Base-by-base conservation (phyloP, 2,888 invertebrate species). In the Eretmocerus hayati region DNA sequence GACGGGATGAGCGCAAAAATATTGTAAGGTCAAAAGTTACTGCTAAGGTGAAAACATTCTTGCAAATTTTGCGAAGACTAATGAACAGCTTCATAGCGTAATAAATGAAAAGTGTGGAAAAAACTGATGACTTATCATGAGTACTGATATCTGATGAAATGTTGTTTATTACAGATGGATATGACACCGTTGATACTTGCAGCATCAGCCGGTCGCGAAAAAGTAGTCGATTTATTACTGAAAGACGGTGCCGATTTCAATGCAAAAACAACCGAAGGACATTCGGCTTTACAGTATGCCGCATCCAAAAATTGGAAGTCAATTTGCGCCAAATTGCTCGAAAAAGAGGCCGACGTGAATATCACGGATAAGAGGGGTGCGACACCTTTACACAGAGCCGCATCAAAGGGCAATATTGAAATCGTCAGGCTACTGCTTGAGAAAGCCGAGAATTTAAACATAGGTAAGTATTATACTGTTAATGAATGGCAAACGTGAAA, bases 281-380 rank as follows among this genome's bases (percentile, higher is more conserved):
- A 91, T 69, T 84, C 88, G 31, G 77, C 90, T 8, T 70, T 92
- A 42, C 90, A 90, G 64, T 90, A 91, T 75, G 87, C 89, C 35
- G 84, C 87, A 52, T 91, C 90, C 0, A 91, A 90, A 73, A 85
- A 87, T 50, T 84, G 85, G 77, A 72, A 77, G 58, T 79, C 84
- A 71, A 81, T 90, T 55, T 81, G 82, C 40, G 76, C 79, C 55
- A 65, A 80, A 46, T 67, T 91, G 42, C 62, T 91, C 35, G 75
- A 80, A 42, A 77, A 79, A 59, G 81, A 80, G 40, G 88, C 85
- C 0, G 76, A 87, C 66, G 72, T 84, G 1, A 87, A 88, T 65
- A 78, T 83, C 37, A 62, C 68, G 16, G 88, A 89, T 69, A 73
- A 78, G 41, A 72, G 83, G 51, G 81, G 81, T 42, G 85, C 85